Evolutionary conservation across 1,140 invertebrate species (phyloP), one percentile per base, ranked within the genome.

Genomic region (Ceratina australensis): DNA sequence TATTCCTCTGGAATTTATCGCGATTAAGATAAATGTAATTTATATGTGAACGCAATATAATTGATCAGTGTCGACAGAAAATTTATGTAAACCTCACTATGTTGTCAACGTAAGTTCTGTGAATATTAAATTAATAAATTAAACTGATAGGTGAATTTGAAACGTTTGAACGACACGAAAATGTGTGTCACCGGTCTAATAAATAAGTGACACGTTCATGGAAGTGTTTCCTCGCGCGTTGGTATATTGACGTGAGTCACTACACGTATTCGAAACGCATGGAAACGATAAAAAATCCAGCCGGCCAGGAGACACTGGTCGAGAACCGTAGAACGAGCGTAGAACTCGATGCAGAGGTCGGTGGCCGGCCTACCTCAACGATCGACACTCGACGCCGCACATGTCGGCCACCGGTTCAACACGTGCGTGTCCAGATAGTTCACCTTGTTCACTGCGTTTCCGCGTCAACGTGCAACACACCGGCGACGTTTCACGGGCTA

Each of bases 311-410:
- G 52, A 59, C 28, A 76, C n/a, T 5, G 26, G n/a, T 24, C 33
- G 20, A n/a, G 72, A 56, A 54, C 24, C 66, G 52, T 5, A 59
- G 33, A 22, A 18, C 50, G 69, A 59, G 47, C 50, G 33, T 54
- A 42, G 63, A 74, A 61, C 50, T 28, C 33, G 60, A 8, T 52
- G 15, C 15, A 63, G 75, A 79, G 77, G 77, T 79, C 77, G 77
- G 77, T 79, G 77, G 77, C 77, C 77, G 77, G 72, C 77, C 77
- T 79, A 79, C 77, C 77, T 79, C 77, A 79, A 74, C 77, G 47
- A 79, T 79, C 77, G 77, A 74, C 26, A 74, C 63, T 28, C 77
- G 77, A 79, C 60, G 68, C 76, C 60, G 33, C 76, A 78, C 60
- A 72, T 78, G 68, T 65, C 76, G 69, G 76, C 76, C 60, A 63